Evolutionary conservation across 2,888 invertebrate species (phyloP).

Genomic region (Acrocyrtus sp.): DNA sequence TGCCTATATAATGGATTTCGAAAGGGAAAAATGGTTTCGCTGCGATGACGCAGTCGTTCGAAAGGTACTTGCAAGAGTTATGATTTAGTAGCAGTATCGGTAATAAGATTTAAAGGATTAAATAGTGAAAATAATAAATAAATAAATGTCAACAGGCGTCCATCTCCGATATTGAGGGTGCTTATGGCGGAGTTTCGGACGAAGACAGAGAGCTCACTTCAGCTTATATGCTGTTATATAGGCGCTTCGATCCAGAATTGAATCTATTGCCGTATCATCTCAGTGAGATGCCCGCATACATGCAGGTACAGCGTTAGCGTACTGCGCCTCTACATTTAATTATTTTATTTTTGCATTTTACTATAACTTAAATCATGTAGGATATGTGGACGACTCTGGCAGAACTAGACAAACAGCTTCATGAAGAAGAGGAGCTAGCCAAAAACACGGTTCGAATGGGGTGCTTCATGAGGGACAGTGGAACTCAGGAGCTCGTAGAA

Average conservation of each 20-base stretch:
- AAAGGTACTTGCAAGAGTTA: constrained; percentile 74
- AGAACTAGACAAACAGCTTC: constrained; percentile 75
- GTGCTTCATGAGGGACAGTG: constrained; percentile 18
- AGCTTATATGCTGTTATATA: constrained; percentile 92
- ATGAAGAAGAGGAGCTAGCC: constrained; percentile 72
- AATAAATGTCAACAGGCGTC: neutral
- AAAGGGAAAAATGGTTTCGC: constrained; percentile 81
- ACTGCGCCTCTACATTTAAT: neutral
- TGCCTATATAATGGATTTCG: constrained; percentile 87
- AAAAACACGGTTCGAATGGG: constrained; percentile 71
- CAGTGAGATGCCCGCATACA: constrained; percentile 80
- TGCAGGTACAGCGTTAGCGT: constrained; percentile 69
- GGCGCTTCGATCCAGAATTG: constrained; percentile 75
- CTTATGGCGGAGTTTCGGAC: constrained; percentile 79
- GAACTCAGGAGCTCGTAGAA: constrained; percentile 67
- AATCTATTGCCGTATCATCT: constrained; percentile 74
- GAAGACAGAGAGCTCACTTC: constrained; percentile 70
- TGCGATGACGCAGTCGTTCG: constrained; percentile 89
- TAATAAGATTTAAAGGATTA: neutral
- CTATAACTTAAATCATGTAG: constrained; percentile 63
- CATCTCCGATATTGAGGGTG: constrained; percentile 76
- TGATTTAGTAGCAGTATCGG: neutral
- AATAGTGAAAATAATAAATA: neutral
- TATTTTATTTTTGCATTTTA: neutral
- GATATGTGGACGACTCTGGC: constrained; percentile 74